Evolutionary conservation across 2,797 vertebrate genomes (phyloP).

Genomic region (Zalophus californianus): DNA sequence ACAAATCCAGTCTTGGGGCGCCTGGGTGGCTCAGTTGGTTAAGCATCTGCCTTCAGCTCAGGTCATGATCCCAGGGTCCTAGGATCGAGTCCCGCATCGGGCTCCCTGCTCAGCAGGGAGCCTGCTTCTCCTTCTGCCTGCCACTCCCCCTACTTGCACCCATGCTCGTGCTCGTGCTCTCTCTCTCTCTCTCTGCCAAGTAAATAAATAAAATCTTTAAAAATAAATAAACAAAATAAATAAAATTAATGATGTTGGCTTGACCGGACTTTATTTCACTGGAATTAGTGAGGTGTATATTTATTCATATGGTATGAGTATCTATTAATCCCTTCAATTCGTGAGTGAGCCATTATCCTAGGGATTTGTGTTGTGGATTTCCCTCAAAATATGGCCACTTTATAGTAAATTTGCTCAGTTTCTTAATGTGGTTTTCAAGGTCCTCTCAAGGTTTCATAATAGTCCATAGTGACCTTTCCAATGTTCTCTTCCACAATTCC

Average conservation of each 20-base stretch:
- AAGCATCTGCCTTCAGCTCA: too few species aligned
- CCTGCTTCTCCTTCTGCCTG: too few species aligned
- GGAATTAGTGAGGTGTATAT: neutral
- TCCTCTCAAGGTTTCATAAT: neutral
- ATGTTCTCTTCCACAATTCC: neutral
- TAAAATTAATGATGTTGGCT: neutral
- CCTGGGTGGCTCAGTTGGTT: too few species aligned
- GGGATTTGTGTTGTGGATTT: neutral
- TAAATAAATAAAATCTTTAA: too few species aligned
- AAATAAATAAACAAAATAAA: too few species aligned
- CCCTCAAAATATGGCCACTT: neutral
- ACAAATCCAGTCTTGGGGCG: neutral
- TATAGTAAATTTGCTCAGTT: neutral
- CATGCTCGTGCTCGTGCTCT: too few species aligned
- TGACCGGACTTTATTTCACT: neutral
- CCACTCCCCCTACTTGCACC: too few species aligned
- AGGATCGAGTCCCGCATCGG: too few species aligned
- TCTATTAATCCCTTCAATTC: neutral
- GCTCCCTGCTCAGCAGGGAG: too few species aligned
- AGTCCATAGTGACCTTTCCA: neutral
- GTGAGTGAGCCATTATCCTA: neutral
- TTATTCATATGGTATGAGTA: neutral
- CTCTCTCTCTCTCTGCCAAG: too few species aligned
- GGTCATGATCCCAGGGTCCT: too few species aligned
- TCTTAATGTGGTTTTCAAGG: neutral